Evolutionary conservation across 35 echinoderm and acorn worm species (phyloP).

Genomic region (Diadema setosum): DNA sequence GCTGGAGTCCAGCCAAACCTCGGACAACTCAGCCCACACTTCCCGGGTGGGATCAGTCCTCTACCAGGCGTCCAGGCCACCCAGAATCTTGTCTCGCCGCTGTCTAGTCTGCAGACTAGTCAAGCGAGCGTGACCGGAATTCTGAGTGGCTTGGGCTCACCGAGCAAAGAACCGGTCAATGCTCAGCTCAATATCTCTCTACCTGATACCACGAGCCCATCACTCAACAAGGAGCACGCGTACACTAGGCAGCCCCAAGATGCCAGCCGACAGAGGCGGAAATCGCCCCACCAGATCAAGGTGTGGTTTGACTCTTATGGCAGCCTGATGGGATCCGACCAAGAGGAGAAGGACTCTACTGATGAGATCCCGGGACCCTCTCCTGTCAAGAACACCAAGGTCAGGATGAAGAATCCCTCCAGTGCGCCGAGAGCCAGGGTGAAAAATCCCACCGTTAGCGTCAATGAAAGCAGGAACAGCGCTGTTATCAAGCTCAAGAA

Average conservation of each 20-base stretch:
- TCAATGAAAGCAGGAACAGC: neutral
- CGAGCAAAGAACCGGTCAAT: neutral
- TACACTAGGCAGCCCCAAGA: neutral
- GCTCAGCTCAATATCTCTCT: neutral
- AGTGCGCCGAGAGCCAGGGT: conserved; percentile 6
- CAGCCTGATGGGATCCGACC: neutral
- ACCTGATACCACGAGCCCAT: neutral
- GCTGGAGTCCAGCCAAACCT: neutral
- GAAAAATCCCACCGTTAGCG: conserved; percentile 35
- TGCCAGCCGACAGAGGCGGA: neutral
- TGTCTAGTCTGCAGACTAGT: neutral
- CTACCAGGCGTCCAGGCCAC: neutral
- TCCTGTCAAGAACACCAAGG: neutral
- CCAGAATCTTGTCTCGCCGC: neutral
- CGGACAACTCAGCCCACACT: neutral
- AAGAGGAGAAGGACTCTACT: neutral
- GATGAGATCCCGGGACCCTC: neutral
- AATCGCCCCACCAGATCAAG: conserved; percentile 3
- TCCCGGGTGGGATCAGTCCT: neutral
- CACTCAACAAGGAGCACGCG: neutral
- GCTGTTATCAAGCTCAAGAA: neutral
- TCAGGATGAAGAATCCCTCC: conserved; percentile 5
- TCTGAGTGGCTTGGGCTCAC: neutral
- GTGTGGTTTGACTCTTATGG: conserved; percentile 11
- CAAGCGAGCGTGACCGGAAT: neutral